Base-by-base conservation (phyloP, 2,797 vertebrate species). In the Mico argentatus region DNA sequence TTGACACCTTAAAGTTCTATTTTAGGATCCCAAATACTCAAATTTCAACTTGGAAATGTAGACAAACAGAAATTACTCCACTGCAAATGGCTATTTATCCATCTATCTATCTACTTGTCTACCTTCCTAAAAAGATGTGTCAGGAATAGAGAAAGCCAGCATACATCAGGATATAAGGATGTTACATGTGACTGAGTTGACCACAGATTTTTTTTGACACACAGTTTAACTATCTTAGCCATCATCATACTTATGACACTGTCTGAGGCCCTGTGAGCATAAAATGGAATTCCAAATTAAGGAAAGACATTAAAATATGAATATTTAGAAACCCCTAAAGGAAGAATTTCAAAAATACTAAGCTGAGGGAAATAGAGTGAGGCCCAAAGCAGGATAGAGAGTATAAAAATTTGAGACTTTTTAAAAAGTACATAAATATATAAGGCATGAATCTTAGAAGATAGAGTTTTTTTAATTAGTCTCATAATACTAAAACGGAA, bases 341-440 rank as follows among this genome's bases (percentile, higher is more conserved):
- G 27, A 41, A 87, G 39, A 91, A 81, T 57, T 90, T 94, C 48
- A 90, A 95, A 88, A 88, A 88, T 27, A 70, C 93, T 84, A 94
- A 81, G 1, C 39, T 80, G 11, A 94, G 86, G 76, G 94, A 86
- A 86, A 73, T 64, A 72, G 91, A 93, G 61, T 52, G 13, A 93
- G 12, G 27, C 48, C 39, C 70, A 95, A 86, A 82, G 48, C 33
- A 93, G 59, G 50, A 84, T 55, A 24, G 2, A 15, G 20, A 72
- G 20, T 61, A 59, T 64, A 91, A 96, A 96, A 89, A 64, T 64
- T 73, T 7, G 26, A 85, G 22, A 79, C 52, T 84, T 70, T 46
- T 46, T 59, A 79, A 36, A n/a, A 70, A 9, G 39, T 76, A 59
- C 8, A 55, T 2, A 77, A 12, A n/a, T 27, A 30, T 30, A 19